Conservation (phyloP, 2,113 vertebrate genomes). For the Cyphomyrus plagiostoma region DNA sequence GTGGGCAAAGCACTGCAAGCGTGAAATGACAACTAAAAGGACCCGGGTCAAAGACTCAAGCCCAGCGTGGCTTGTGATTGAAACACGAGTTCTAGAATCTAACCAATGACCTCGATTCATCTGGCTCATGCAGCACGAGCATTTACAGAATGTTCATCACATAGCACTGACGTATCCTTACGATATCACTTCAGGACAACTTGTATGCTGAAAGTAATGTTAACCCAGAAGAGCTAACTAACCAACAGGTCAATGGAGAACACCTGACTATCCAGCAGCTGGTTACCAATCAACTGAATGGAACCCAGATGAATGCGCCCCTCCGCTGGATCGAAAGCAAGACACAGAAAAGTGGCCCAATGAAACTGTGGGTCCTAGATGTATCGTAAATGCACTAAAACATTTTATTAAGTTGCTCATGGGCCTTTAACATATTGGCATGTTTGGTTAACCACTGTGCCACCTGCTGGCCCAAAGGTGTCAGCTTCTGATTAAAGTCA, state of each 20-base stretch:
- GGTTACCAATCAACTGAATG: neutral
- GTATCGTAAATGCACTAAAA: neutral
- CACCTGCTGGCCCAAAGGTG: neutral
- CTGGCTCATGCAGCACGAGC: neutral
- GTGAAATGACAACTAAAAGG: neutral
- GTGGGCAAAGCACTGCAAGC: neutral
- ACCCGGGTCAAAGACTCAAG: neutral
- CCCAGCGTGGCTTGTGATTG: neutral
- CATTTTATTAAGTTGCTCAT: neutral
- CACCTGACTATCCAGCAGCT: neutral
- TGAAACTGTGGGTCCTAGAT: neutral
- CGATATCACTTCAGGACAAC: neutral
- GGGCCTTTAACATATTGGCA: neutral
- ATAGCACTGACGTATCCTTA: neutral
- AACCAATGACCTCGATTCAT: neutral
- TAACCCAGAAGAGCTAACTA: neutral
- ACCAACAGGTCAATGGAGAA: neutral
- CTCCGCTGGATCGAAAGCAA: neutral
- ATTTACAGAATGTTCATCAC: neutral
- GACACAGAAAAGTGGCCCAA: neutral
- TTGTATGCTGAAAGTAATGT: neutral
- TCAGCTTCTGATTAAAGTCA: neutral
- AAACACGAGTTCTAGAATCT: neutral
- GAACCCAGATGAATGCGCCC: neutral
- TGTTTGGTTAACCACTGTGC: neutral